These are phyloP conservation scores for Lepidochrysops patricia DNA, from an alignment of 2,888 invertebrate genomes.

Conservation along the genomic window DNA sequence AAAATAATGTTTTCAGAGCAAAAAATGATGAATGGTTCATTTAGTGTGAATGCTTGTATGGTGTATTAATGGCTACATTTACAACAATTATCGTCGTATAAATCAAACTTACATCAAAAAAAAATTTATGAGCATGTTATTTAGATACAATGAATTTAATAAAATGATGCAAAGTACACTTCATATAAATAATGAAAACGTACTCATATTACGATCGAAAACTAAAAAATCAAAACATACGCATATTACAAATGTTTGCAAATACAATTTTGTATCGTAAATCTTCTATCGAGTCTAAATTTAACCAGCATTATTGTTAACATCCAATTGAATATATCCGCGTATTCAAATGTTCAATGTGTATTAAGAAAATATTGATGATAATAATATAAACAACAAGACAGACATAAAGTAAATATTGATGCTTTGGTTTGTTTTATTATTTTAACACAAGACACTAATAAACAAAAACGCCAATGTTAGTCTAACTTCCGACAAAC, in stretches of 20 bases:
- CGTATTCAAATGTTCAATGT: neutral
- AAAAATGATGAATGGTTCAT: neutral
- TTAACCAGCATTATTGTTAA: neutral
- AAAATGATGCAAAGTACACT: neutral
- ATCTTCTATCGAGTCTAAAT: neutral
- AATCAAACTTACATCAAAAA: conserved; percentile 1
- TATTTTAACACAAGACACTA: neutral
- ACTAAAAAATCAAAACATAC: neutral
- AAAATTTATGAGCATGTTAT: neutral
- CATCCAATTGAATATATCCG: neutral
- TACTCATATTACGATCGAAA: neutral
- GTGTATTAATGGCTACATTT: neutral
- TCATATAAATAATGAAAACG: no score
- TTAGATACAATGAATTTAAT: no score
- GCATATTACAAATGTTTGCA: neutral
- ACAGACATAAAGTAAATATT: neutral
- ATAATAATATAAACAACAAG: conserved; percentile 1
- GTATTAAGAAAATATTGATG: neutral
- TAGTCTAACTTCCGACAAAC: no score
- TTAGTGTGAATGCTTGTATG: neutral
- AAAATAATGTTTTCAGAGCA: neutral
- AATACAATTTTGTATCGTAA: neutral
- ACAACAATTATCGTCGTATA: neutral
- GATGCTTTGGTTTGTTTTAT: neutral
- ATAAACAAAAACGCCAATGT: no score